A percentile compares a stretch with the other conserved stretches of the same genome.
phyloP scores from a whole-genome alignment of 1,140 invertebrate species.

The Catajapyx aquilonaris region DNA sequence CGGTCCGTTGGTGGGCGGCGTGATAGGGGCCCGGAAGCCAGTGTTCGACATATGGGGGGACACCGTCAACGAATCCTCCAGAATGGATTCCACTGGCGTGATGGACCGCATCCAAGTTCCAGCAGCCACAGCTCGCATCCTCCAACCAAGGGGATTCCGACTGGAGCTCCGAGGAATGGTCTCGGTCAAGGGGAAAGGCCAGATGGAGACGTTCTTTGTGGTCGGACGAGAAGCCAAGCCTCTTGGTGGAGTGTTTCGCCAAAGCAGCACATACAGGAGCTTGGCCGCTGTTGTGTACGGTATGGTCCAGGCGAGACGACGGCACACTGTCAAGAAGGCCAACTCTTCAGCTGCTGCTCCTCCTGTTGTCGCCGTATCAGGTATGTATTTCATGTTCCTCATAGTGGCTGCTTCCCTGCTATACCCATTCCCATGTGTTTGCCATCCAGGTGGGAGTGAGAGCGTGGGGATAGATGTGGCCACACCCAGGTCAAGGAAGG shows the following conservation, averaged over 20 bases:
- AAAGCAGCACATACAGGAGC: constrained; percentile 48
- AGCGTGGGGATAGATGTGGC: too few relatives aligned
- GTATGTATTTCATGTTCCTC: too few relatives aligned
- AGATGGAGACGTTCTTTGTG: constrained; percentile 87
- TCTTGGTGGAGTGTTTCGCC: constrained; percentile 30
- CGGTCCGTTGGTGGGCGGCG: constrained; percentile 85
- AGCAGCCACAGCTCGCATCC: constrained; percentile 54
- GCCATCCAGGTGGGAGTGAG: too few relatives aligned
- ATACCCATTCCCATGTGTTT: too few relatives aligned
- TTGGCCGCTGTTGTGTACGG: constrained; percentile 72
- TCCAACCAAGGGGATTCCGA: constrained; percentile 45
- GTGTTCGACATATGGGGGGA: constrained; percentile 98
- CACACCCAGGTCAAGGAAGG: too few relatives aligned
- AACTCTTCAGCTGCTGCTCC: too few relatives aligned
- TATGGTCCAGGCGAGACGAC: constrained; percentile 46
- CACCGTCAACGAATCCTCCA: constrained; percentile 84
- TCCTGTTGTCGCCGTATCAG: too few relatives aligned
- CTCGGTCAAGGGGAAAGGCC: constrained; percentile 82
- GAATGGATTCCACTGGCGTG: constrained; percentile 78
- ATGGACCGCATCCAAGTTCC: constrained; percentile 76
- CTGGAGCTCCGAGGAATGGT: constrained; percentile 57
- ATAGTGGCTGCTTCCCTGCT: too few relatives aligned
- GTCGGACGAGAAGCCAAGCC: constrained; percentile 31
- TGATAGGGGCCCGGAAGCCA: constrained; percentile 90
- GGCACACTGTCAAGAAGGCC: constrained; percentile 15